Evolutionary conservation across 2,797 vertebrate species (phyloP).

Genomic region (Amblyraja radiata): DNA sequence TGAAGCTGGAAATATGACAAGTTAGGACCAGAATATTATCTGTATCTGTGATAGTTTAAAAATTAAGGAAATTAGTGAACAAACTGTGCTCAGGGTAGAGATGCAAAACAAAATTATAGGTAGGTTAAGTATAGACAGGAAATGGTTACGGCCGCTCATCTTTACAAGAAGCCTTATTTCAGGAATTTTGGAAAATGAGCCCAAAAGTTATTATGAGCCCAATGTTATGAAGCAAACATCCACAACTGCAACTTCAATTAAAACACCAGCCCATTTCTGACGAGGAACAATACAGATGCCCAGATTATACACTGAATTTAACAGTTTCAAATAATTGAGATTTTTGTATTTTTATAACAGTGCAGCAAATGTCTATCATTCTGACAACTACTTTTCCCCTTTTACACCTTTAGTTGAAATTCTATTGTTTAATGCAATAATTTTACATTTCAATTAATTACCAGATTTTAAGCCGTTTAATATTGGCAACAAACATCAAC

Average conservation of each 20-base stretch:
- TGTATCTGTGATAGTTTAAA: not conserved
- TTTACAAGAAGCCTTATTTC: not conserved
- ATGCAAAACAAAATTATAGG: not conserved
- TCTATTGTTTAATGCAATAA: not conserved
- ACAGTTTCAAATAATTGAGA: no score
- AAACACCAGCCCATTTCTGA: not conserved
- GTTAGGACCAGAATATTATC: not conserved
- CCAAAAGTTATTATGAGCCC: not conserved
- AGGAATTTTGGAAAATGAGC: not conserved
- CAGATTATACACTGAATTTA: no score
- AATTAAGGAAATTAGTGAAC: not conserved
- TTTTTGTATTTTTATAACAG: not conserved
- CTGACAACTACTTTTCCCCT: not conserved
- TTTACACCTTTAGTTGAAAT: not conserved
- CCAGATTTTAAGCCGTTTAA: not conserved
- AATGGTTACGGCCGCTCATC: not conserved
- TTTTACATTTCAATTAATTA: not conserved
- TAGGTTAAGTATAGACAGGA: not conserved
- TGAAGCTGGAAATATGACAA: not conserved
- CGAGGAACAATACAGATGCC: no score
- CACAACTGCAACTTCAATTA: not conserved
- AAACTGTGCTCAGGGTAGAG: not conserved
- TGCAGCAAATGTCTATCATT: not conserved
- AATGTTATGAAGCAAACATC: not conserved
- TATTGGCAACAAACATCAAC: not conserved